These are phyloP conservation scores for Scyliorhinus canicula DNA, from an alignment of 2,797 vertebrate genomes.

Conservation along the genomic window DNA sequence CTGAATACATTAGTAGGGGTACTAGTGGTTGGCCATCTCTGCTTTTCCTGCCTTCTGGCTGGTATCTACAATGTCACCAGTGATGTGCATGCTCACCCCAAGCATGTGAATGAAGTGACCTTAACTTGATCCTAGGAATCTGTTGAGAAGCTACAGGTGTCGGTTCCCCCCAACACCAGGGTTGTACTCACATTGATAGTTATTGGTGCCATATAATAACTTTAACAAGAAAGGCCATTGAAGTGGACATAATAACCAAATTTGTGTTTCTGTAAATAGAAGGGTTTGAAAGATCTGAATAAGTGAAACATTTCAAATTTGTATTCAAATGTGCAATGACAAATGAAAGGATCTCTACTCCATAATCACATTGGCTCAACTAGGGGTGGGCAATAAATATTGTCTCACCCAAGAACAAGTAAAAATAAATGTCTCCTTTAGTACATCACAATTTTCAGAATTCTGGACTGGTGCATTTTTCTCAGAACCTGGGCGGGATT, in stretches of 20 bases:
- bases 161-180: not conserved
- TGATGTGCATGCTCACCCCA: not conserved
- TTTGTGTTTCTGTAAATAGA: not conserved
- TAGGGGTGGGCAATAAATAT: not conserved
- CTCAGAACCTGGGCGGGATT: too few species aligned
- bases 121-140: not conserved
- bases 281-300: not conserved
- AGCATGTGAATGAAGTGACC: not conserved
- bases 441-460: not conserved
- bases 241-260: not conserved
- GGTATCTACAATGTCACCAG: not conserved
- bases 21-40: not conserved
- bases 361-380: not conserved
- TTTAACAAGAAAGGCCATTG: not conserved
- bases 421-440: not conserved
- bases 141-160: not conserved
- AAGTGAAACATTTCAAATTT: not conserved
- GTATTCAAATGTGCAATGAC: not conserved
- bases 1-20: not conserved
- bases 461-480: not conserved
- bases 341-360: not conserved
- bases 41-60: not conserved
- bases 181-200: too few species aligned
- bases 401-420: not conserved
- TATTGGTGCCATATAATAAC: not conserved